Base-by-base conservation (phyloP, 1,140 invertebrate species). In the Drosophila littoralis region DNA sequence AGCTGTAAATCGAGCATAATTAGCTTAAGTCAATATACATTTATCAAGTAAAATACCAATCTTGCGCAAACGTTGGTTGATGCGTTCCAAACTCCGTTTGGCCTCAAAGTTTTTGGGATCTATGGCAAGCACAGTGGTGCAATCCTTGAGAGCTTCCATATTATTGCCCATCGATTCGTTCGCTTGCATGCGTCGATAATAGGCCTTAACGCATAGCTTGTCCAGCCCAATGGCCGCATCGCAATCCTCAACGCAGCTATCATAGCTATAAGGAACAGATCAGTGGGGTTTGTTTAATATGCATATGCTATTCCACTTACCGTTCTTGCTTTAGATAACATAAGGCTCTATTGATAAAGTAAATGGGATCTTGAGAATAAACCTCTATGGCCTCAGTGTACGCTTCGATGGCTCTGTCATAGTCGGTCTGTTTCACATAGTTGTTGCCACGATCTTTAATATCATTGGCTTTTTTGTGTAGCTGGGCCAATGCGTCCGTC, bases 331-430 rank as follows among this genome's bases (percentile, higher is more conserved):
- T 98, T 9, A 98, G 93, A 77, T 96, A 95, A 75, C 97, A 98
- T 66, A 98, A 94, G 7, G 97, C 97, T 83, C 98, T 93, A 93
- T 99, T 99, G 7, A 97, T 96, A 90, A 95, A 97, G 83, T 97
- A 96, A 7, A 97, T 93, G 7, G 97, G 94, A 93, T 98, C 97
- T 67, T 95, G 93, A 7, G 96, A 94, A 90, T 97, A 96, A 42
- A 95, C 92, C 67, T 95, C 93, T 48, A 98, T 96, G 9, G 97
- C 97, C 82, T 95, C 93, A 28, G 94, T 96, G 86, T 98, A 99
- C 74, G 95, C 95, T 8, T 95, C 92, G 74, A 98, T 95, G 0
- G 97, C 98, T 76, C 96, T 94, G 33, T 95, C 93, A 94, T 96
- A 98, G 75, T 97, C 94, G 71, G 95, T 94, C 42, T 94, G 91